phyloP scores from a whole-genome alignment of 2,888 invertebrate species.

The Hypercompe scribonia region DNA sequence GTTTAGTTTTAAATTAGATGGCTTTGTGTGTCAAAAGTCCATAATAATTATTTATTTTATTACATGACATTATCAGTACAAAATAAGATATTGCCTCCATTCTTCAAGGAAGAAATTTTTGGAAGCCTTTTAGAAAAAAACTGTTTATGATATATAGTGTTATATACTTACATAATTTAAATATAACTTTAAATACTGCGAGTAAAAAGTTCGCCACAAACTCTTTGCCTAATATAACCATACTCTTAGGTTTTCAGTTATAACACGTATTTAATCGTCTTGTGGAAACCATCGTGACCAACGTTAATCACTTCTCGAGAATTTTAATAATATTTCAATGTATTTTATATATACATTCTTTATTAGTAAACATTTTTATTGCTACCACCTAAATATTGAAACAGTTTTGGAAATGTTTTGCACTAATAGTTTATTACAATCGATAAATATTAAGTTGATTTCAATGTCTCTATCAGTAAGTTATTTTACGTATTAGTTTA shows the following conservation, averaged over 20 bases:
- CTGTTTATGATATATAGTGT: no score
- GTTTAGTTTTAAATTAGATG: no score
- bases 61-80: no score
- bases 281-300: conserved; percentile 27
- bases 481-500: neutral
- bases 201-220: conserved; percentile 11
- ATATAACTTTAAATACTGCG: neutral
- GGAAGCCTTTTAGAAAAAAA: no score
- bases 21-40: no score
- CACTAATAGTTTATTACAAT: conserved; percentile 4
- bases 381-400: conserved; percentile 32
- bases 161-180: neutral
- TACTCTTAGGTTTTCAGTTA: conserved; percentile 8
- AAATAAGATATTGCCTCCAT: no score
- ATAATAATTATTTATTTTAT: no score
- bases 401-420: conserved; percentile 21
- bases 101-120: no score
- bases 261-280: conserved; percentile 13
- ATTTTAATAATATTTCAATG: conserved; percentile 30
- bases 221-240: neutral
- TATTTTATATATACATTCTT: conserved; percentile 18
- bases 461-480: neutral
- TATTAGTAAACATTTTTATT: conserved; percentile 32
- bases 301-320: conserved; percentile 38
- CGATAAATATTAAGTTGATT: neutral